Evolutionary conservation across 2,113 vertebrate species (phyloP).

Genomic region (Channa argus): DNA sequence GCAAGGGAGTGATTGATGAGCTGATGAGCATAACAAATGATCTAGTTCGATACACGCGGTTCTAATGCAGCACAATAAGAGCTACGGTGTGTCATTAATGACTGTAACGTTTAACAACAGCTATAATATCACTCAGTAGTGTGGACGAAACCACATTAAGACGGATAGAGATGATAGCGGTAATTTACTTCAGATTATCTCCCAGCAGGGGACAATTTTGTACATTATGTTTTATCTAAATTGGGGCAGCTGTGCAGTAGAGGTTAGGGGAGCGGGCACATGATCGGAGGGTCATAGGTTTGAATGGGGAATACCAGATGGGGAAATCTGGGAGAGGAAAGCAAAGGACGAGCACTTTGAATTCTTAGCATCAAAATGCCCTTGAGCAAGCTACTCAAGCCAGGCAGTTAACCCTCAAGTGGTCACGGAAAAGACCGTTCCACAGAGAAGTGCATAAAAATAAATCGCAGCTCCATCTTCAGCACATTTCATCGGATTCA

Average conservation of each 20-base stretch:
- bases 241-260: slow-evolving; percentile 47
- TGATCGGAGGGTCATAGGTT: slow-evolving; percentile 48
- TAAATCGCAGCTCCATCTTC: background rate
- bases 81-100: slow-evolving; percentile 63
- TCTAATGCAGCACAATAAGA: slow-evolving; percentile 51
- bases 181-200: slow-evolving; percentile 66
- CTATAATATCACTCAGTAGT: slow-evolving; percentile 51
- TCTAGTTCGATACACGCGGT: slow-evolving; percentile 32
- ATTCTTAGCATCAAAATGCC: slow-evolving; percentile 4
- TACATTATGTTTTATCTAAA: slow-evolving; percentile 57
- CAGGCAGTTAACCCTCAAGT: slow-evolving; percentile 17
- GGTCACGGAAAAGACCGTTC: background rate
- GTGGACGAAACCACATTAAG: slow-evolving; percentile 52
- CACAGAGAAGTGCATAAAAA: background rate
- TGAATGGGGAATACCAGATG: slow-evolving; percentile 26
- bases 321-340: background rate
- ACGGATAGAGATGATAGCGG: slow-evolving; percentile 54
- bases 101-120: slow-evolving; percentile 70
- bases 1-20: slow-evolving; percentile 58
- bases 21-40: slow-evolving; percentile 64
- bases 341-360: background rate
- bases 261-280: slow-evolving; percentile 24
- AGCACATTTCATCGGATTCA: slow-evolving; percentile 1
- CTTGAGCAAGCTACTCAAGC: slow-evolving; percentile 24
- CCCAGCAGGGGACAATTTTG: slow-evolving; percentile 56